Evolutionary conservation across 2,113 vertebrate species (phyloP), one percentile per base, ranked within the genome.

Genomic region (Paramisgurnus dabryanus): DNA sequence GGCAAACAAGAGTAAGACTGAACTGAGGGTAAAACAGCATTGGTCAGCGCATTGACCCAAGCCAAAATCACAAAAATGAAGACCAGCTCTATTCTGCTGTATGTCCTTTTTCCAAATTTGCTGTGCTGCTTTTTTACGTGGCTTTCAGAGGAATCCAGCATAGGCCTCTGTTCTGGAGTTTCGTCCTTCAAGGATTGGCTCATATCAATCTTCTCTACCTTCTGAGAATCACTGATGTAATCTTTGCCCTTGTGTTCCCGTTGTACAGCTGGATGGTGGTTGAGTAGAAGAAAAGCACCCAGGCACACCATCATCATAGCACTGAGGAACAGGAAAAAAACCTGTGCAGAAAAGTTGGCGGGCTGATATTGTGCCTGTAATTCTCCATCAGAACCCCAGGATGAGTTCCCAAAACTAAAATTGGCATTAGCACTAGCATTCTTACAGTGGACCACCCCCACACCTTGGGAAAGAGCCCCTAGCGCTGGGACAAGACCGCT

Each of bases 1-100:
- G 95, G 95, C 82, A 95, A 90, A 80, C 94, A 95, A 15, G 95
- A 95, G 87, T 94, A 95, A 15, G 95, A 89, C 89, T 95, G 95
- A 10, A 95, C 91, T 0, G 95, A 91, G 0, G 95, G 95, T 57
- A 95, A 90, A 58, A 94, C 92, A 0, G 91, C 93, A 5, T 95
- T 95, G 83, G 94, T 95, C 86, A 95, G 87, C 18, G 91, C 92
- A 22, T 95, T 95, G 61, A 92, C 94, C 94, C 95, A 95, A 8
- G 90, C 93, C 69, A 95, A 85, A 15, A 93, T 84, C 3, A 91
- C 67, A 82, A 95, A 95, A 82, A 95, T 90, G 72, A 91, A 93
- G 57, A 86, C 43, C 87, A 90, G 77, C 80, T 94, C 87, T 0
- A 66, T 15, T 55, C 15, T 78, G 40, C 86, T 91, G 83, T 91